These are phyloP conservation scores for Unio delphinus DNA, from an alignment of 2,888 invertebrate genomes.

Conservation along the genomic window DNA sequence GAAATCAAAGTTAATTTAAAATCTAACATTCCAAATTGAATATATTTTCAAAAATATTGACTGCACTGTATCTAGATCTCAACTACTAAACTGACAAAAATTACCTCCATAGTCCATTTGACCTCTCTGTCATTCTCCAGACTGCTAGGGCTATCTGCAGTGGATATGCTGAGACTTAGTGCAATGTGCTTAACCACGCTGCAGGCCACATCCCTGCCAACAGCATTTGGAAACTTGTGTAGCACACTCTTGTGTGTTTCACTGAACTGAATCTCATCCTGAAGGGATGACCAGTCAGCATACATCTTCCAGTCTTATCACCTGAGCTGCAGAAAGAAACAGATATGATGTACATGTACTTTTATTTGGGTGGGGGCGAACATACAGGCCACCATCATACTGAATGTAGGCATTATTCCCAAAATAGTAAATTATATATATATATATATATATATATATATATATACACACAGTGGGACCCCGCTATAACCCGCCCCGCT, in stretches of 20 bases:
- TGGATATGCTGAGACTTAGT: slow-evolving; percentile 76
- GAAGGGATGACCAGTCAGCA: slow-evolving; percentile 72
- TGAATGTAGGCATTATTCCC: no score
- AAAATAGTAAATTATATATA: no score
- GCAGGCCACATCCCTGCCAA: slow-evolving; percentile 86
- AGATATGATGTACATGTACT: no score
- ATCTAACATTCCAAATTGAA: neutral
- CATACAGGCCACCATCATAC: no score
- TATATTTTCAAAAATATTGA: no score
- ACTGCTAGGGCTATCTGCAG: slow-evolving; percentile 82
- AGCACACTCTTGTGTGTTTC: slow-evolving; percentile 76
- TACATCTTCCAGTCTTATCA: slow-evolving; percentile 63
- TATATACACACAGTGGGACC: no score
- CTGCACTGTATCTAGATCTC: neutral
- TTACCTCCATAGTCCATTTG: slow-evolving; percentile 82
- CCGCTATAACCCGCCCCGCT: no score
- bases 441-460: no score
- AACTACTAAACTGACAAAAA: slow-evolving; percentile 3
- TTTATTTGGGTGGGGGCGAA: no score
- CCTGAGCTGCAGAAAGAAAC: neutral
- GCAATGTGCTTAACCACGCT: slow-evolving; percentile 86
- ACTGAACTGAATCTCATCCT: slow-evolving; percentile 70
- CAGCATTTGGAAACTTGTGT: slow-evolving; percentile 81
- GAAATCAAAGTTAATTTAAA: neutral
- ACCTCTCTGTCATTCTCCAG: slow-evolving; percentile 85